Percentiles rank a stretch among this genome's conserved stretches.
Conservation (phyloP, 2,888 invertebrate genomes). For the Agrypnus murinus region DNA sequence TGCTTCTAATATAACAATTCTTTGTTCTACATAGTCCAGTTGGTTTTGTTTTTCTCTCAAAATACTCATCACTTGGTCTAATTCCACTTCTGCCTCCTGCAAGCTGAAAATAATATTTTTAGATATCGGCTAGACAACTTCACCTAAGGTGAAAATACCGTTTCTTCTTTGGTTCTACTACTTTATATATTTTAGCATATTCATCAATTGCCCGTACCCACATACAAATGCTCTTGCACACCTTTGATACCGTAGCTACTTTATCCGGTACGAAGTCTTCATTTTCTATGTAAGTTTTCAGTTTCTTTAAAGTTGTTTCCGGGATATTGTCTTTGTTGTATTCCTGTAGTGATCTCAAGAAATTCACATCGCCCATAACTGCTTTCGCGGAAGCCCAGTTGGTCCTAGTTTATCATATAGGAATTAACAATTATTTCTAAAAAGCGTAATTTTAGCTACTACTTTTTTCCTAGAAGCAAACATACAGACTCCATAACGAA, state of each 20-base stretch:
- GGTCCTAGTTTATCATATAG: constrained; percentile 81
- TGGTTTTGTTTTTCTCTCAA: constrained; percentile 87
- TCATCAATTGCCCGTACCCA: constrained; percentile 95
- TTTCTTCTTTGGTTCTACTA: constrained; percentile 91
- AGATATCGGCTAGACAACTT: background rate
- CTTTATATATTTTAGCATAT: constrained; percentile 89
- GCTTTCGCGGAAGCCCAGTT: constrained; percentile 91
- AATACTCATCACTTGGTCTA: constrained; percentile 84
- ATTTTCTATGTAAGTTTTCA: constrained; percentile 88
- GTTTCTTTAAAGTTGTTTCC: constrained; percentile 83
- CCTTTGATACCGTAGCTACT: constrained; percentile 90
- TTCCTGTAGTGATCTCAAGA: constrained; percentile 86
- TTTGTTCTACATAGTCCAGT: constrained; percentile 86
- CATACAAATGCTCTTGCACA: constrained; percentile 91
- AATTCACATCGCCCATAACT: constrained; percentile 88
- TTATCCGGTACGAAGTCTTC: constrained; percentile 90
- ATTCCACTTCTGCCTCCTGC: constrained; percentile 84
- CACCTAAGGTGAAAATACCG: constrained; percentile 73
- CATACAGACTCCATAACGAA: constrained; percentile 96
- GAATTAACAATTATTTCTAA: too few relatives aligned
- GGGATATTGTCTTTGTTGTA: constrained; percentile 92
- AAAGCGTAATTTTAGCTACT: constrained; percentile 52
- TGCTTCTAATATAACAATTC: constrained; percentile 74
- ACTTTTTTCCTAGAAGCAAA: constrained; percentile 88
- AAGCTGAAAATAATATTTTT: constrained; percentile 73